Evolutionary conservation across 2,113 vertebrate species (phyloP).

Genomic region (Haemorhous mexicanus): DNA sequence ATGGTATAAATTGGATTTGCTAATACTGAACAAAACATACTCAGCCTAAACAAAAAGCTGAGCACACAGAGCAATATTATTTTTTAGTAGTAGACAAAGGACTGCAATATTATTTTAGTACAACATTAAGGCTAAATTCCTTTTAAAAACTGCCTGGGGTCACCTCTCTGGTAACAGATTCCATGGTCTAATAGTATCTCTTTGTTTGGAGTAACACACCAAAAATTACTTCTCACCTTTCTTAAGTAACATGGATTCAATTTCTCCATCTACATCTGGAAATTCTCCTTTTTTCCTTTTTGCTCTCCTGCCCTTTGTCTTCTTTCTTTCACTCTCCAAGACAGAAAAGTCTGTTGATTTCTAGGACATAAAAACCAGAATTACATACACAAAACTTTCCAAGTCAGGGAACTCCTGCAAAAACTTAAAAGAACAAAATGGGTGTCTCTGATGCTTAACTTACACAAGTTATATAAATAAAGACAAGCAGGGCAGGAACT

Average conservation of each 20-base stretch:
- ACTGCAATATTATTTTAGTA: background rate
- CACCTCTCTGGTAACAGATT: background rate
- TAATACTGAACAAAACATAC: background rate
- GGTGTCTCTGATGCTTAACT: background rate
- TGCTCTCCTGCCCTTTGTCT: slow-evolving; percentile 63
- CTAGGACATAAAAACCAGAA: slow-evolving; percentile 52
- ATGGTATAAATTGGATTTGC: background rate
- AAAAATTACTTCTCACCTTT: slow-evolving; percentile 74
- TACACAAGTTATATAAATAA: background rate
- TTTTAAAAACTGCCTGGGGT: background rate
- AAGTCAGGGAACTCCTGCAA: background rate
- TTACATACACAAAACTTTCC: background rate
- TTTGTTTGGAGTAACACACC: background rate
- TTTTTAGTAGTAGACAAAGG: background rate
- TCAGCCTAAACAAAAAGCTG: background rate
- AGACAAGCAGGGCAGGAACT: background rate
- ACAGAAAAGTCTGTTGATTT: slow-evolving; percentile 68
- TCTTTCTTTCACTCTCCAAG: slow-evolving; percentile 74
- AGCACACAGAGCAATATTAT: background rate
- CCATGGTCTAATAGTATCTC: background rate
- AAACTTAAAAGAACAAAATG: background rate
- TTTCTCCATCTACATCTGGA: slow-evolving; percentile 66
- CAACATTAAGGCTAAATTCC: background rate
- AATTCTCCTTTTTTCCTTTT: slow-evolving; percentile 68
- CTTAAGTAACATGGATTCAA: slow-evolving; percentile 62